Conservation (phyloP, 2,888 invertebrate genomes). For the Epistrophe eligans region DNA sequence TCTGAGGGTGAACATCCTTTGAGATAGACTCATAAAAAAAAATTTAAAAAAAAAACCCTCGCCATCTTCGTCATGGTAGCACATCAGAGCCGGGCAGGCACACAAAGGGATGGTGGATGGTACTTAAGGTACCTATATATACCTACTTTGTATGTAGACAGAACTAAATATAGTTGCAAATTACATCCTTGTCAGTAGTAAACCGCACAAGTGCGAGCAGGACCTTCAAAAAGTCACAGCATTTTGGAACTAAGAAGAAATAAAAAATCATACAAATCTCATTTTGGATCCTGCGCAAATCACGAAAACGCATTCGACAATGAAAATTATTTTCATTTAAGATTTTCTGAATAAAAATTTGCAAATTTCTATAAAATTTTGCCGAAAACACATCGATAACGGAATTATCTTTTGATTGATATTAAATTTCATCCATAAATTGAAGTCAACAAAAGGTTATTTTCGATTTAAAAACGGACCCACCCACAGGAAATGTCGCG, state of each 20-base stretch:
- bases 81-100: slow-evolving; percentile 8
- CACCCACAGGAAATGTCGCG: slow-evolving; percentile 70
- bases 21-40: slow-evolving; percentile 43
- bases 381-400: slow-evolving; percentile 1
- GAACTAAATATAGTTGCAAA: slow-evolving; percentile 66
- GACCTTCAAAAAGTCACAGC: slow-evolving; percentile 50
- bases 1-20: slow-evolving; percentile 74
- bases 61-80: slow-evolving; percentile 55
- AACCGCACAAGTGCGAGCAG: slow-evolving; percentile 66
- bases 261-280: slow-evolving; percentile 32
- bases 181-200: slow-evolving; percentile 62
- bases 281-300: slow-evolving; percentile 68
- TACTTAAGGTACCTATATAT: slow-evolving; percentile 28
- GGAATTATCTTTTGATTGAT: slow-evolving; percentile 10
- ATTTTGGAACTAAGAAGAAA: slow-evolving; percentile 18
- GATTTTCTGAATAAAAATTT: slow-evolving; percentile 56
- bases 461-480: slow-evolving; percentile 57
- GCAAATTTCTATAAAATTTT: slow-evolving; percentile 19
- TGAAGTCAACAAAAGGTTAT: background rate
- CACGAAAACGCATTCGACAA: slow-evolving; percentile 39
- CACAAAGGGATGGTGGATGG: slow-evolving; percentile 62
- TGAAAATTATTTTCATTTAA: slow-evolving; percentile 53
- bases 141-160: slow-evolving; percentile 40
- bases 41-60: slow-evolving; percentile 37
- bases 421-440: background rate